Conservation (phyloP, 2,797 vertebrate species). For the Aplochiton taeniatus region DNA sequence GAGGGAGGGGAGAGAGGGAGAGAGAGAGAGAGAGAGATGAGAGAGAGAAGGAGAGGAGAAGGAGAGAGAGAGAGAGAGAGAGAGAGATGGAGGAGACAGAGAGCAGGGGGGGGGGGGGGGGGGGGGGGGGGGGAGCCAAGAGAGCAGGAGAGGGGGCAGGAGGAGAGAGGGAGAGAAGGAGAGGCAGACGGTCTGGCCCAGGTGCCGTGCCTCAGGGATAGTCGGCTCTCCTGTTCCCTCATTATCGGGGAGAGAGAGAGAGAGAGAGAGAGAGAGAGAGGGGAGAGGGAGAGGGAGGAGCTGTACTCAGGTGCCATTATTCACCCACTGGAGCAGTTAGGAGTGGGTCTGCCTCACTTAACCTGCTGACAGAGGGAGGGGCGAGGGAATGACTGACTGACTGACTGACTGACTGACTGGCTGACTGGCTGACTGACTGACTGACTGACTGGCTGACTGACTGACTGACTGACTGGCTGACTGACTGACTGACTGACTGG, state of each 20-base stretch:
- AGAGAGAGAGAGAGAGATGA: slow-evolving; percentile 24
- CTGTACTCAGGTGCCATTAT: slow-evolving; percentile 65
- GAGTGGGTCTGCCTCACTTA: slow-evolving; percentile 63
- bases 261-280: slow-evolving; percentile 24
- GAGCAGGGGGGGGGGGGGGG: too few relatives aligned
- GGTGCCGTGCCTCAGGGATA: slow-evolving; percentile 72
- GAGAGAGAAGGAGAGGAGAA: too few relatives aligned
- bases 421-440: too few relatives aligned
- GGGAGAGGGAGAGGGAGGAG: slow-evolving; percentile 39
- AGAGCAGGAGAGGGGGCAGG: slow-evolving; percentile 8
- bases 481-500: too few relatives aligned
- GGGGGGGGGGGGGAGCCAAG: not conserved
- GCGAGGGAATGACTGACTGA: slow-evolving; percentile 37
- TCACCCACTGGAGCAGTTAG: slow-evolving; percentile 71
- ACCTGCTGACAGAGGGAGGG: slow-evolving; percentile 45
- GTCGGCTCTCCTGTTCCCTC: slow-evolving; percentile 68
- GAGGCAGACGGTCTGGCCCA: slow-evolving; percentile 60
- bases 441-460: too few relatives aligned
- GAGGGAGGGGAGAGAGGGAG: too few relatives aligned
- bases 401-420: too few relatives aligned
- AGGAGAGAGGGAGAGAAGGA: slow-evolving; percentile 20
- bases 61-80: too few relatives aligned
- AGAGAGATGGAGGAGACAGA: not conserved
- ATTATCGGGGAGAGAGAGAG: slow-evolving; percentile 50
- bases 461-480: too few relatives aligned